phyloP scores from a whole-genome alignment of 2,888 invertebrate genomes.

The Nymphalis c-album region DNA sequence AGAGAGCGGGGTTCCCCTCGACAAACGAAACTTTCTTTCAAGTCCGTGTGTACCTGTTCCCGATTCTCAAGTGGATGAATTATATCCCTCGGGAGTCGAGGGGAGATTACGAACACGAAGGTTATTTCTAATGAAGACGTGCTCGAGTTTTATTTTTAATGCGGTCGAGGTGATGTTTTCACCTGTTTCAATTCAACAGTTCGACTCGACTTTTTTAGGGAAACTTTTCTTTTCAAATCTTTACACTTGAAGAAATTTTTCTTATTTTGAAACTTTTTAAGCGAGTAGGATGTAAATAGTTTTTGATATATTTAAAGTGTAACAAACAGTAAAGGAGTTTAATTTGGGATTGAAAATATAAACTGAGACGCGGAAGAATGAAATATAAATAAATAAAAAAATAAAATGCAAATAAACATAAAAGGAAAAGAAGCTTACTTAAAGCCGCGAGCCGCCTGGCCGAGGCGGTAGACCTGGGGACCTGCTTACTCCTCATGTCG shows the following conservation, averaged over 20 bases:
- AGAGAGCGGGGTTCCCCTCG: conserved; percentile 70
- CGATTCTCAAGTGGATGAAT: conserved; percentile 79
- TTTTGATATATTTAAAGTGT: background rate
- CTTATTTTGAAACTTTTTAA: conserved; percentile 2
- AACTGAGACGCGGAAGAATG: conserved; percentile 38
- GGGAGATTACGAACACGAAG: conserved; percentile 63
- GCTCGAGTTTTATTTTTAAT: conserved; percentile 71
- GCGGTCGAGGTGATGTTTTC: conserved; percentile 64
- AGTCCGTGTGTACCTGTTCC: conserved; percentile 77
- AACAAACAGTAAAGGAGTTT: background rate
- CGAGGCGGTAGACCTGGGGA: conserved; percentile 78
- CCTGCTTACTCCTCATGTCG: conserved; percentile 80
- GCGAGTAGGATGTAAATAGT: background rate
- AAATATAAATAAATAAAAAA: conserved; percentile 47
- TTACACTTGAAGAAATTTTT: background rate
- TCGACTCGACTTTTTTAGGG: conserved; percentile 32
- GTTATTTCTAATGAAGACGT: conserved; percentile 75
- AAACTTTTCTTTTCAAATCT: conserved; percentile 34
- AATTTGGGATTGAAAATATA: conserved; percentile 36
- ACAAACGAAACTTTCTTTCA: conserved; percentile 78
- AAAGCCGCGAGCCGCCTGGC: conserved; percentile 80
- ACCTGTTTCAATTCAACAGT: conserved; percentile 54
- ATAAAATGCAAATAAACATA: conserved; percentile 68
- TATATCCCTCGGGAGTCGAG: conserved; percentile 74
- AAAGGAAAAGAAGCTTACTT: conserved; percentile 80